Evolutionary conservation across 1,140 invertebrate genomes (phyloP).

Genomic region (Saccostrea echinata): DNA sequence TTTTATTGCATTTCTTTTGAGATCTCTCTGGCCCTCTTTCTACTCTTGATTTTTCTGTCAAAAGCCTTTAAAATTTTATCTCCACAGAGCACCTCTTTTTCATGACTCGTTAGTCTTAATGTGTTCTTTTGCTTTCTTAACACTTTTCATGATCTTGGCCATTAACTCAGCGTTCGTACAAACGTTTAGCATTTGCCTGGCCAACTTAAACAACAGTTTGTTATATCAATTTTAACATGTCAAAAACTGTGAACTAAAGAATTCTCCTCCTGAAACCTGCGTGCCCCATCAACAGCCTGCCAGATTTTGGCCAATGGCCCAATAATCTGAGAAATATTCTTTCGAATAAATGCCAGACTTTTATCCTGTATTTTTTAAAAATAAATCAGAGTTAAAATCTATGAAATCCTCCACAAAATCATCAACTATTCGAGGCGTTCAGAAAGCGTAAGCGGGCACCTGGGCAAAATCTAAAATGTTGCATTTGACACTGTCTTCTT

Average conservation of each 20-base stretch:
- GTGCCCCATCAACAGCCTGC: constrained; percentile 19
- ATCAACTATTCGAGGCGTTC: neutral
- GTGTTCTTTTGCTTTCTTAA: neutral
- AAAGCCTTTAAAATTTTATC: neutral
- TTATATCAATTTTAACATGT: constrained; percentile 18
- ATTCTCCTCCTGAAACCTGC: neutral
- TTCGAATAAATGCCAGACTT: constrained; percentile 30
- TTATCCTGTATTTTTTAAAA: constrained; percentile 33
- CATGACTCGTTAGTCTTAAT: neutral
- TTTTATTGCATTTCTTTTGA: neutral
- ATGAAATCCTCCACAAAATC: constrained; percentile 5
- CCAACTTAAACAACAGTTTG: neutral
- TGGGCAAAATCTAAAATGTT: neutral
- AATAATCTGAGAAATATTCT: constrained; percentile 18
- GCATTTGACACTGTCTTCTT: constrained; percentile 10
- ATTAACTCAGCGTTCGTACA: constrained; percentile 33
- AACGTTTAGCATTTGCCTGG: constrained; percentile 4
- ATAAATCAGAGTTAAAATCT: neutral
- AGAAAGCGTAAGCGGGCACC: neutral
- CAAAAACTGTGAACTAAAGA: neutral
- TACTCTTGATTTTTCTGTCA: neutral
- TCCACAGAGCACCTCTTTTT: neutral
- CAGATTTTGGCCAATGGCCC: constrained; percentile 18
- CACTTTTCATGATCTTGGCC: constrained; percentile 6
- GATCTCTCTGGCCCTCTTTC: neutral